These are phyloP conservation scores for Drosophila saltans DNA, from an alignment of 1,140 invertebrate genomes.

Conservation along the genomic window DNA sequence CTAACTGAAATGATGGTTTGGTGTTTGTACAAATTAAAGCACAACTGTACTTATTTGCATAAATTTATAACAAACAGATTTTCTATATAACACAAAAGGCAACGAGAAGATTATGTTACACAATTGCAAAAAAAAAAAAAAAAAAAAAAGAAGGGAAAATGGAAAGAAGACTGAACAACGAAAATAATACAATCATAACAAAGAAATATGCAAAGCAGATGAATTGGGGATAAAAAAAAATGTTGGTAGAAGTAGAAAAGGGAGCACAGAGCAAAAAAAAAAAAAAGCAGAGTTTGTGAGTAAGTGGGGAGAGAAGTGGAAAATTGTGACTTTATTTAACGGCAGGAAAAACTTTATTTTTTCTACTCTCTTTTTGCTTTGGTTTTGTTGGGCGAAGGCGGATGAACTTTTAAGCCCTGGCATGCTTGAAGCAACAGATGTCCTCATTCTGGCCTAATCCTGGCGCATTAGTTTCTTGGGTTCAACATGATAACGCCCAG, in stretches of 20 bases:
- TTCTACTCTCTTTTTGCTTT: background rate
- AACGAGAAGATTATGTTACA: constrained; percentile 61
- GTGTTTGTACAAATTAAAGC: constrained; percentile 50
- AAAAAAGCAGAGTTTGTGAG: background rate
- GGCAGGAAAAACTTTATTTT: constrained; percentile 17
- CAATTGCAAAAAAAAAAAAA: constrained; percentile 40
- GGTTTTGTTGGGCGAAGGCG: background rate
- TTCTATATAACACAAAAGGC: constrained; percentile 44
- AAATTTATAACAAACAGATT: constrained; percentile 60
- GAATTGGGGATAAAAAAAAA: constrained; percentile 67
- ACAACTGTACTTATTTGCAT: constrained; percentile 71
- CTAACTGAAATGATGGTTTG: constrained; percentile 32
- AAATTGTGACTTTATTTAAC: constrained; percentile 66
- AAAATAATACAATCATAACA: constrained; percentile 76
- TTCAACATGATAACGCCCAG: background rate
- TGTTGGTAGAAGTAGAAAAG: constrained; percentile 19
- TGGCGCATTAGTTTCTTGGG: constrained; percentile 13
- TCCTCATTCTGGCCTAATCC: constrained; percentile 12
- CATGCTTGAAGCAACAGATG: constrained; percentile 21
- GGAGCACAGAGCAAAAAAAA: constrained; percentile 27
- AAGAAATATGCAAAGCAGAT: constrained; percentile 79
- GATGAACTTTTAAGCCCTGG: constrained; percentile 6
- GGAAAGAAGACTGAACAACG: constrained; percentile 39
- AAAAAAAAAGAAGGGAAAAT: constrained; percentile 21
- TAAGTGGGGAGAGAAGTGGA: constrained; percentile 45